Evolutionary conservation across 1,140 invertebrate genomes (phyloP).

Genomic region (Oppia nitens): DNA sequence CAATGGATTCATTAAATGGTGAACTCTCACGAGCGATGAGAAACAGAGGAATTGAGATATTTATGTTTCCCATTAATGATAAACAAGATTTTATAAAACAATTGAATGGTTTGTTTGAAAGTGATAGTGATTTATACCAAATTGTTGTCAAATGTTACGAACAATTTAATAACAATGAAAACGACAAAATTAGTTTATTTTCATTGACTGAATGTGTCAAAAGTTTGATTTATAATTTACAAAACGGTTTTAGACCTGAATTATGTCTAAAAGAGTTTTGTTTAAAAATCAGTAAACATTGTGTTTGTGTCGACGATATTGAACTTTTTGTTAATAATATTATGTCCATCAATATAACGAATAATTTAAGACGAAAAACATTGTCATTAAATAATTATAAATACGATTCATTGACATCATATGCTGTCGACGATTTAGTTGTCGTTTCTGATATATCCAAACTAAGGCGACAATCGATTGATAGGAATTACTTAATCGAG

Average conservation of each 20-base stretch:
- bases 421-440: no score
- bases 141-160: not conserved
- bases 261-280: not conserved
- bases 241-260: not conserved
- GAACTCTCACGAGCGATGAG: conserved; percentile 96
- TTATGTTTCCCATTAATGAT: conserved; percentile 32
- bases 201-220: not conserved
- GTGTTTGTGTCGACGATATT: not conserved
- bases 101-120: not conserved
- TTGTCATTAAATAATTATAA: no score
- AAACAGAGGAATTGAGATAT: conserved; percentile 90
- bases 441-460: no score
- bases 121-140: not conserved
- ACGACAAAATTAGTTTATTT: not conserved
- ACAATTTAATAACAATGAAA: not conserved
- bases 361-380: no score
- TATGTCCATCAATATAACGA: no score
- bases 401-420: no score
- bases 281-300: not conserved
- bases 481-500: no score
- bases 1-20: conserved; percentile 83
- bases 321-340: no score
- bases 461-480: no score
- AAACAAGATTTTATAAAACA: not conserved
- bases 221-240: not conserved